Percentiles rank a stretch among this genome's conserved stretches.
phyloP scores from a whole-genome alignment of 2,797 vertebrate genomes.

The Odontamblyopus rebecca region DNA sequence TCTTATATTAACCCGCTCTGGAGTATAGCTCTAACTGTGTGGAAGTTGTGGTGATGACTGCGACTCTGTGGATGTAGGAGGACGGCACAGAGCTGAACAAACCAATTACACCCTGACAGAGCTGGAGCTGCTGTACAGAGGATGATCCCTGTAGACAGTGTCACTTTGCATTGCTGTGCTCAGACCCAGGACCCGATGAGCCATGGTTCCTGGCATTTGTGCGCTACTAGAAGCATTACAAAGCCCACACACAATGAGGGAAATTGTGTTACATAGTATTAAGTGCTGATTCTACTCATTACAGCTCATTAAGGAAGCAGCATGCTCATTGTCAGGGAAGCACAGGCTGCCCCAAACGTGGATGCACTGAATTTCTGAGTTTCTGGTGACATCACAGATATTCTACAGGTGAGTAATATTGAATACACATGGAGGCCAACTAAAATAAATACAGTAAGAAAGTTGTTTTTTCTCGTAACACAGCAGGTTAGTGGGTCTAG shows the following conservation, averaged over 20 bases:
- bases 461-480: too few relatives aligned
- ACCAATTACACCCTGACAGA: slow-evolving; percentile 64
- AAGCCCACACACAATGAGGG: slow-evolving; percentile 15
- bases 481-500: too few relatives aligned
- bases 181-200: slow-evolving; percentile 35
- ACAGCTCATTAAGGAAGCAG: slow-evolving; percentile 34
- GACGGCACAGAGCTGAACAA: slow-evolving; percentile 58
- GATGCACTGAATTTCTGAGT: background rate
- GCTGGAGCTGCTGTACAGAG: slow-evolving; percentile 32
- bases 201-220: slow-evolving; percentile 37
- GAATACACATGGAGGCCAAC: too few relatives aligned
- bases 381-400: too few relatives aligned
- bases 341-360: slow-evolving; percentile 45
- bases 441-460: too few relatives aligned
- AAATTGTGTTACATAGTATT: slow-evolving; percentile 32
- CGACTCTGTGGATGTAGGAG: slow-evolving; percentile 43
- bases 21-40: slow-evolving; percentile 39
- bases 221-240: slow-evolving; percentile 19
- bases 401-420: too few relatives aligned
- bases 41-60: slow-evolving; percentile 41
- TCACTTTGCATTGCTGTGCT: slow-evolving; percentile 37
- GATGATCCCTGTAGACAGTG: slow-evolving; percentile 57
- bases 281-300: slow-evolving; percentile 38
- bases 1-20: slow-evolving; percentile 46
- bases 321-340: slow-evolving; percentile 37